Evolutionary conservation across 37 sponge, comb jelly and placozoan genomes (phyloP).

Genomic region (Theonella swinhoei): DNA sequence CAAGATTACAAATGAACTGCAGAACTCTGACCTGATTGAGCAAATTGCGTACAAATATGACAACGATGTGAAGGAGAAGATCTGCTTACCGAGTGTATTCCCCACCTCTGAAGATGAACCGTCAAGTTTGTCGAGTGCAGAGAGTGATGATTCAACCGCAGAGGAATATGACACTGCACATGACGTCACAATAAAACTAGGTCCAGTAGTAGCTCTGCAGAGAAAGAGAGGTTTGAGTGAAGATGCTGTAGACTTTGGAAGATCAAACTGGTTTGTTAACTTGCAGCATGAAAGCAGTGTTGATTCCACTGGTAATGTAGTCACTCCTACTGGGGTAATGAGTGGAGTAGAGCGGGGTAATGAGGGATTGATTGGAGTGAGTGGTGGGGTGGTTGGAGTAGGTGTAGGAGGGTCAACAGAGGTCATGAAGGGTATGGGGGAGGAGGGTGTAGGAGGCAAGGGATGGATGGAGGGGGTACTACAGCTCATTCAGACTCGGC

Average conservation of each 20-base stretch:
- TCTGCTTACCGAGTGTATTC: constrained; percentile 26
- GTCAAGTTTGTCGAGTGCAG: neutral
- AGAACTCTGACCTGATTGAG: constrained; percentile 77
- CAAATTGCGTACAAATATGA: constrained; percentile 62
- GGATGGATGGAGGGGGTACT: neutral
- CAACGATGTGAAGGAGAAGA: constrained; percentile 32
- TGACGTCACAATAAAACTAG: constrained; percentile 38
- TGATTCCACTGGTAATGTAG: neutral
- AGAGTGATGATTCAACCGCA: constrained; percentile 8
- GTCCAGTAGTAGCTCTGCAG: constrained; percentile 46
- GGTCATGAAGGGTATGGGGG: neutral
- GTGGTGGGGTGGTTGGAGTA: constrained; percentile 2
- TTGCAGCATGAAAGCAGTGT: constrained; percentile 15
- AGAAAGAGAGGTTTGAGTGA: constrained; percentile 30
- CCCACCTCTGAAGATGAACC: neutral
- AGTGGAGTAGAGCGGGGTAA: neutral
- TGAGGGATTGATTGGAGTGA: neutral
- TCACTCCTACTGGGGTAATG: neutral
- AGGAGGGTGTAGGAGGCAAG: neutral
- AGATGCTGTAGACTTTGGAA: constrained; percentile 34
- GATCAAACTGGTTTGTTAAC: constrained; percentile 73
- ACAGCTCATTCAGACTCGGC: neutral
- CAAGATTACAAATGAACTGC: constrained; percentile 43
- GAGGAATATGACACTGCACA: constrained; percentile 6
- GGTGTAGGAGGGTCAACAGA: neutral